A percentile compares a stretch with the other conserved stretches of the same genome.
Conservation (phyloP, 2,888 invertebrate species). For the Lepidocyrtoides sp. region DNA sequence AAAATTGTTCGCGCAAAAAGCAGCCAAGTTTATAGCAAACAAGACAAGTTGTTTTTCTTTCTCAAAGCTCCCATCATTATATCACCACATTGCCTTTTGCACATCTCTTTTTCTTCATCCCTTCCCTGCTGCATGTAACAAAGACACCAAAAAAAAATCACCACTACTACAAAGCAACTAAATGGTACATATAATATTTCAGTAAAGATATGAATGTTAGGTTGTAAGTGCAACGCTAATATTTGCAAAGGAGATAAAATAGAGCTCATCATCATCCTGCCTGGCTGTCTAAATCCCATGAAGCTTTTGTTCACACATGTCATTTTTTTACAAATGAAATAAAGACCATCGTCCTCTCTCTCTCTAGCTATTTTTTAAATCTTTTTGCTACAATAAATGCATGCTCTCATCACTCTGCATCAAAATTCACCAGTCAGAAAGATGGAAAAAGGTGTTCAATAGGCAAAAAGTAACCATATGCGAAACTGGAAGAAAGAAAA, state of each 20-base stretch:
- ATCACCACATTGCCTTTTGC: not conserved
- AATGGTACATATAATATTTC: no score
- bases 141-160: no score
- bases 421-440: conserved; percentile 6
- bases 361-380: not conserved
- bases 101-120: not conserved
- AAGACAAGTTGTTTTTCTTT: no score
- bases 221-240: not conserved
- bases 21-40: no score
- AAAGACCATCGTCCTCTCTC: not conserved
- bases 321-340: not conserved
- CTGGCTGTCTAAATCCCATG: not conserved
- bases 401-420: not conserved
- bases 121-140: no score
- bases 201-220: no score
- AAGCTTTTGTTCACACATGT: not conserved
- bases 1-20: no score
- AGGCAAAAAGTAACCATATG: not conserved
- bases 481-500: conserved; percentile 37
- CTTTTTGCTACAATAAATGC: not conserved
- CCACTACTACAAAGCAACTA: not conserved
- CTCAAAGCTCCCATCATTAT: not conserved
- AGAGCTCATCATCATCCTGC: not conserved
- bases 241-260: conserved; percentile 8
- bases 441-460: no score